Evolutionary conservation across 2,888 invertebrate genomes (phyloP).

Genomic region (Teleogryllus oceanicus): DNA sequence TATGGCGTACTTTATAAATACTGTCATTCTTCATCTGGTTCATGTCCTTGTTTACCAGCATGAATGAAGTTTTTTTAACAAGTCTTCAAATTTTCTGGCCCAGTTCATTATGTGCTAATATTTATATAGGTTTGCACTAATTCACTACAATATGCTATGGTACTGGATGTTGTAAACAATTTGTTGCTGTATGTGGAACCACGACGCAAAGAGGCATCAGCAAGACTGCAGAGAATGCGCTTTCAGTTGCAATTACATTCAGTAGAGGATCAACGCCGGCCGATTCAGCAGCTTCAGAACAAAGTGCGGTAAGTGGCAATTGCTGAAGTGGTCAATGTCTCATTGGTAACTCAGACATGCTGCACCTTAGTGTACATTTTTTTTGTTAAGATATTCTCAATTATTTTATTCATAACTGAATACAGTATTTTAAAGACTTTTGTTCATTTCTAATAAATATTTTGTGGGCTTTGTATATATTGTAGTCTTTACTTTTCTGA

Average conservation of each 20-base stretch:
- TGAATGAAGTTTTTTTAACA: too few species aligned
- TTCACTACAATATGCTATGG: conserved; percentile 82
- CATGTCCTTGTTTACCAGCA: not conserved
- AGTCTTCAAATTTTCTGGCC: too few species aligned
- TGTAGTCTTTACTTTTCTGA: too few species aligned
- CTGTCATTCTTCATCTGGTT: not conserved
- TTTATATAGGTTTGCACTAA: conserved; percentile 18
- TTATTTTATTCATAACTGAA: too few species aligned
- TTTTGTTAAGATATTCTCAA: too few species aligned
- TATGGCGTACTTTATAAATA: too few species aligned
- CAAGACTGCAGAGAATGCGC: conserved; percentile 84
- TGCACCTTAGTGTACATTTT: too few species aligned
- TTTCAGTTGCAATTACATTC: conserved; percentile 91
- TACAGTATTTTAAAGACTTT: too few species aligned
- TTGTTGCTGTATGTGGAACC: conserved; percentile 94
- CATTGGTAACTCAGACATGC: too few species aligned
- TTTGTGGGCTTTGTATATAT: too few species aligned
- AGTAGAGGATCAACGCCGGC: conserved; percentile 85
- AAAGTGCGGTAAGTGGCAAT: conserved; percentile 51
- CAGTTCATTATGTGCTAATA: not conserved
- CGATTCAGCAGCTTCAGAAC: conserved; percentile 88
- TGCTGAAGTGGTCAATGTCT: too few species aligned
- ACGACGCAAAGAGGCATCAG: conserved; percentile 84
- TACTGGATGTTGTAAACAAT: conserved; percentile 96
- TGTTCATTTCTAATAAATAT: too few species aligned